Conservation (phyloP, 1,140 invertebrate genomes). For the Ladona fulva region DNA sequence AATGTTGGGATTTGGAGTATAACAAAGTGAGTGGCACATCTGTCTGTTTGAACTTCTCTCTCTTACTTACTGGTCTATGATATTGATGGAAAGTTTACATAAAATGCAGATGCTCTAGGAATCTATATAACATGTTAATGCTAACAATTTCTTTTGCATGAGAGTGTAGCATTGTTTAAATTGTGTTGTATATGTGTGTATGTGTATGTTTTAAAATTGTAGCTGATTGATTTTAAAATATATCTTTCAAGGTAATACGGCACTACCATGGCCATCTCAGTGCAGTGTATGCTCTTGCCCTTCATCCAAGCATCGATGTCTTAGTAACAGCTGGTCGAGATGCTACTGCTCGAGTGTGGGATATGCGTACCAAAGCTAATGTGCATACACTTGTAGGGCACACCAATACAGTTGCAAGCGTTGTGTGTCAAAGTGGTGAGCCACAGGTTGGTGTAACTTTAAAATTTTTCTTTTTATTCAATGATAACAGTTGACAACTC, state of each 20-base stretch:
- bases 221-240: conserved; percentile 10
- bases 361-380: conserved; percentile 97
- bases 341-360: conserved; percentile 94
- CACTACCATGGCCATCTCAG: conserved; percentile 99
- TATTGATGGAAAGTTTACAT: too few relatives aligned
- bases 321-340: conserved; percentile 90
- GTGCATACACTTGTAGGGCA: conserved; percentile 95
- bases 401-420: conserved; percentile 92
- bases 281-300: conserved; percentile 85
- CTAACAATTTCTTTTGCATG: too few relatives aligned
- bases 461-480: too few relatives aligned
- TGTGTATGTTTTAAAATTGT: conserved; percentile 13
- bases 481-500: too few relatives aligned
- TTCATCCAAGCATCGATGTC: conserved; percentile 95
- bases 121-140: too few relatives aligned
- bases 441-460: conserved; percentile 59
- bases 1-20: conserved; percentile 99
- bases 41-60: too few relatives aligned
- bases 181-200: too few relatives aligned
- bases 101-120: too few relatives aligned
- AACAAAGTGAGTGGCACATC: conserved; percentile 68
- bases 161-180: too few relatives aligned
- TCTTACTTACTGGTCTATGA: too few relatives aligned
- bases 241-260: conserved; percentile 64
- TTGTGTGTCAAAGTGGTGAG: conserved; percentile 84